These are phyloP conservation scores for Stomatorhinus walkeri DNA, from an alignment of 2,797 vertebrate species.

Conservation along the genomic window DNA sequence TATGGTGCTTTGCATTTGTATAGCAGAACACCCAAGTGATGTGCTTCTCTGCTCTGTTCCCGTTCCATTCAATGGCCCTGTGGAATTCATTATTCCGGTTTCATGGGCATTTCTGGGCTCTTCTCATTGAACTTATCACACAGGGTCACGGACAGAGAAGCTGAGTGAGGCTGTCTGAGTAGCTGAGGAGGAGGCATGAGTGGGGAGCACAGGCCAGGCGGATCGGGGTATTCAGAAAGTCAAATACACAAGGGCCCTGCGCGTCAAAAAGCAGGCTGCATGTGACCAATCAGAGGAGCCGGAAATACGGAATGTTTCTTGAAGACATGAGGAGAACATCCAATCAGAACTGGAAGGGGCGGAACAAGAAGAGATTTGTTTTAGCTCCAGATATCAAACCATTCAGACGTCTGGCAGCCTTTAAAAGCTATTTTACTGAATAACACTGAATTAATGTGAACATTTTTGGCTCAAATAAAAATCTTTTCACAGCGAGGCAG, in stretches of 20 bases:
- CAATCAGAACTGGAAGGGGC: background rate
- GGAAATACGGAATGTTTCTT: background rate
- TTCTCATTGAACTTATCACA: background rate
- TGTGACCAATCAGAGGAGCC: background rate
- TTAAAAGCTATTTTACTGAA: background rate
- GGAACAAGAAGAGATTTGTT: constrained; percentile 38
- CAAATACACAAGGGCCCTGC: background rate
- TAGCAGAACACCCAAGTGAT: background rate
- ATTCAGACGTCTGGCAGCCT: constrained; percentile 6
- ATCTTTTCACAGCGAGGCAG: background rate
- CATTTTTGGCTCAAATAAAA: background rate
- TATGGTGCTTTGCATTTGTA: background rate
- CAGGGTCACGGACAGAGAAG: background rate
- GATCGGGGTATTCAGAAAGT: background rate
- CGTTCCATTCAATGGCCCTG: background rate
- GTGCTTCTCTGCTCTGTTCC: background rate
- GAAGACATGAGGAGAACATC: constrained; percentile 23
- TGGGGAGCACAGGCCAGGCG: background rate
- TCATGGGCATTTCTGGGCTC: background rate
- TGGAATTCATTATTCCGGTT: background rate
- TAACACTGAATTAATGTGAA: constrained; percentile 16
- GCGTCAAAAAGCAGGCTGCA: background rate
- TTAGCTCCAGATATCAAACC: constrained; percentile 29
- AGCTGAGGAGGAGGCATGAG: background rate
- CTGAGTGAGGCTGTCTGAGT: background rate